Evolutionary conservation across 2,113 vertebrate genomes (phyloP).

Genomic region (Corythaeola cristata): DNA sequence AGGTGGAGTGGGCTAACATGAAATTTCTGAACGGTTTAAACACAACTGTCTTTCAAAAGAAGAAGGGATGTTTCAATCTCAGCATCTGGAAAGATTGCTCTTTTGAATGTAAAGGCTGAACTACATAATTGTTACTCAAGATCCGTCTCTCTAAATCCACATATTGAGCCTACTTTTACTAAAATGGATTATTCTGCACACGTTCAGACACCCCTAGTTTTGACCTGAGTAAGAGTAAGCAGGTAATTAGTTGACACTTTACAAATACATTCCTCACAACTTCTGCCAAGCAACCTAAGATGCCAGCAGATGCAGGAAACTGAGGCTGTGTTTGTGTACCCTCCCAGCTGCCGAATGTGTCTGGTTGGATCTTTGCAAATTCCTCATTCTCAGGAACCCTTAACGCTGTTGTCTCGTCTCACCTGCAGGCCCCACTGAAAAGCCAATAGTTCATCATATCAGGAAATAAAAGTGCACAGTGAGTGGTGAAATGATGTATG

Average conservation of each 20-base stretch:
- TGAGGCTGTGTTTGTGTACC: fast-evolving
- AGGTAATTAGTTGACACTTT: not conserved
- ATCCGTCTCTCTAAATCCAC: not conserved
- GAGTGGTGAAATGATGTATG: not conserved
- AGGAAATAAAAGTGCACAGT: not conserved
- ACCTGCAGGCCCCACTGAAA: not conserved
- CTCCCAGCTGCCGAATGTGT: not conserved
- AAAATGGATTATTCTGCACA: not conserved
- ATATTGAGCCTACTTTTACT: not conserved
- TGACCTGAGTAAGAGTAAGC: not conserved
- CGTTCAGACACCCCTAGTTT: not conserved
- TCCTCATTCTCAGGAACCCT: not conserved
- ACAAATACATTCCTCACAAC: not conserved
- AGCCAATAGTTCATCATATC: not conserved
- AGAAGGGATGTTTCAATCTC: not conserved
- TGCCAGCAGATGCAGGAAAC: not conserved
- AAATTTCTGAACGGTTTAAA: not conserved
- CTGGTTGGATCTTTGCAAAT: not conserved
- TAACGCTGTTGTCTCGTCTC: not conserved
- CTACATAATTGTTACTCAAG: not conserved
- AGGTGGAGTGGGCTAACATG: not conserved
- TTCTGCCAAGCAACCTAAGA: not conserved
- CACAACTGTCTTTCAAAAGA: not conserved
- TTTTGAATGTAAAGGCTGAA: not conserved
- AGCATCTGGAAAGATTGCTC: not conserved